Evolutionary conservation across 2,797 vertebrate species (phyloP), one percentile per base, ranked within the genome.

Genomic region (Anolis apletophallus): DNA sequence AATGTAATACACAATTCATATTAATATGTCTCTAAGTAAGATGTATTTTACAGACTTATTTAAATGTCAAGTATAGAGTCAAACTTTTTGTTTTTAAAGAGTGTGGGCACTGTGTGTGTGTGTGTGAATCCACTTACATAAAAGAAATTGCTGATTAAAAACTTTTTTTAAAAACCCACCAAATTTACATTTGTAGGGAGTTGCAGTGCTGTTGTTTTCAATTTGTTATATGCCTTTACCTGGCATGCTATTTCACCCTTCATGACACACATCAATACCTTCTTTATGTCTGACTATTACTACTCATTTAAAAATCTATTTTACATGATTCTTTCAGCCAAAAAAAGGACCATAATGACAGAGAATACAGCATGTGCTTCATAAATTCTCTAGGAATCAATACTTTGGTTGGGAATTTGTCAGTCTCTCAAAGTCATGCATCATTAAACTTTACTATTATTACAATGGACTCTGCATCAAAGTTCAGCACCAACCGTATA

Each of bases 221-320:
- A 93, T 95, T 96, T 96, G 96, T 96, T 97, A 96, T 94, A 89
- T 89, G 92, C 93, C 93, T 95, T 96, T 95, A 96, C 95, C 95
- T 95, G 94, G 94, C 95, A 93, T 94, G 95, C 96, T 96, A 96
- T 96, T 97, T 97, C 96, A 96, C 96, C 96, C 96, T 96, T 95
- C 95, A 93, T 94, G 95, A 96, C 96, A 96, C 96, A 96, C 96
- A 96, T 97, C 97, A 94, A 97, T 97, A 97, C 91, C 93, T 96
- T 94, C 95, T 97, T 97, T 96, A 97, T 95, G 96, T 96, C 96
- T 97, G 94, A 94, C 96, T 96, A 97, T 97, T 97, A 97, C 96
- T 93, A 94, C 95, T 97, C 96, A 96, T 97, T 97, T 97, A 96
- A 97, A 97, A 97, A 97, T 97, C 97, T 97, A 97, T 97, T 97